Conservation (phyloP, 2,113 vertebrate genomes). For the Tichodroma muraria region DNA sequence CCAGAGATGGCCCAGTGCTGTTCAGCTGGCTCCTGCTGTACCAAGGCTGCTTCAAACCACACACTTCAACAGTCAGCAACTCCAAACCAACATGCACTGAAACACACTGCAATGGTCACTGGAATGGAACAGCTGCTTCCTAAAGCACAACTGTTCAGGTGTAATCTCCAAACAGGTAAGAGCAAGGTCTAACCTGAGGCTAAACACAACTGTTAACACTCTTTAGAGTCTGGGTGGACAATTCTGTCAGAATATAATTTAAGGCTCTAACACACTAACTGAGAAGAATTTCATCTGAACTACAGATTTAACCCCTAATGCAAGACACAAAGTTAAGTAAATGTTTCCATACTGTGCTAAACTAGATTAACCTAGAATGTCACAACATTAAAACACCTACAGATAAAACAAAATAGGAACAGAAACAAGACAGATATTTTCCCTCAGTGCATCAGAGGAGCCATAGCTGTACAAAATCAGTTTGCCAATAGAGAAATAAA, state of each 20-base stretch:
- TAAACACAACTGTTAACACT: background rate
- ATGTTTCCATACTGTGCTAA: background rate
- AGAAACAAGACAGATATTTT: background rate
- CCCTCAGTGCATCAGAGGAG: background rate
- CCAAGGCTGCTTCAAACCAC: background rate
- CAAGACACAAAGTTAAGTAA: background rate
- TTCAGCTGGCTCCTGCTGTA: background rate
- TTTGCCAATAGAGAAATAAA: background rate
- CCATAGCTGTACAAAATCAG: background rate
- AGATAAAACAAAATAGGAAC: background rate
- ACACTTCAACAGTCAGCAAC: background rate
- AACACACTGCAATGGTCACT: background rate
- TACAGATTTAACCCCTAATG: background rate
- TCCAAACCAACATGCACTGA: background rate
- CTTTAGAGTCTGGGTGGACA: background rate
- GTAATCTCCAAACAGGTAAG: background rate
- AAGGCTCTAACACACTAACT: background rate
- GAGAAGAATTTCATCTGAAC: background rate
- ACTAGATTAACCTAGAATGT: background rate
- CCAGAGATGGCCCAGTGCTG: background rate
- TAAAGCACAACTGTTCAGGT: background rate
- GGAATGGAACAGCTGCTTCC: background rate
- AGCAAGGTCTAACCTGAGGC: background rate
- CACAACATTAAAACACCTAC: background rate
- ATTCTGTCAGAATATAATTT: background rate